Percentiles rank a stretch among this genome's conserved stretches.
phyloP scores from a whole-genome alignment of 2,113 vertebrate genomes.

The Propithecus coquereli region DNA sequence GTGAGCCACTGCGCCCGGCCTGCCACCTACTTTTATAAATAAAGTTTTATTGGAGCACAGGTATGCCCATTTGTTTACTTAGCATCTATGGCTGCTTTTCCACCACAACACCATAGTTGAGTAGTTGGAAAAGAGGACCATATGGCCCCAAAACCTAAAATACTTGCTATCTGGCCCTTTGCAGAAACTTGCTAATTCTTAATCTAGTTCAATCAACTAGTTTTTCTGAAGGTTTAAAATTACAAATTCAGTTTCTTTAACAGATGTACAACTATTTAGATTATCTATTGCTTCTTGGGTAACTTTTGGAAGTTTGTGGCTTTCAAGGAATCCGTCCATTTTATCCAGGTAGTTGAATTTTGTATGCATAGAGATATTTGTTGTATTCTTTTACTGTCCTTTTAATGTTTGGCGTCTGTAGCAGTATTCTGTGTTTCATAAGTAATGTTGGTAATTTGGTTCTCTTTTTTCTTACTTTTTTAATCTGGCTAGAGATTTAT shows the following conservation, averaged over 20 bases:
- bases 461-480: background rate
- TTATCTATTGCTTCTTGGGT: constrained; percentile 16
- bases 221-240: background rate
- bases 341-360: background rate
- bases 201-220: background rate
- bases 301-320: background rate
- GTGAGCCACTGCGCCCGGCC: too few relatives aligned
- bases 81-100: background rate
- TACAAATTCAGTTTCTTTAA: background rate
- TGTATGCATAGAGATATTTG: background rate
- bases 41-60: background rate
- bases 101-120: background rate
- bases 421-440: background rate
- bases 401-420: background rate
- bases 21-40: background rate
- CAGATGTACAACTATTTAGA: background rate
- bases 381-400: background rate
- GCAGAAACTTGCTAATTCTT: background rate
- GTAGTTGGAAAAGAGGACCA: background rate
- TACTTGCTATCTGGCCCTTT: background rate
- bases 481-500: background rate
- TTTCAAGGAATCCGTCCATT: constrained; percentile 1
- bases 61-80: background rate
- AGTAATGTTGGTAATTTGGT: background rate
- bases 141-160: background rate